phyloP scores from a whole-genome alignment of 2,888 invertebrate genomes.

The Leucophenga maculata region DNA sequence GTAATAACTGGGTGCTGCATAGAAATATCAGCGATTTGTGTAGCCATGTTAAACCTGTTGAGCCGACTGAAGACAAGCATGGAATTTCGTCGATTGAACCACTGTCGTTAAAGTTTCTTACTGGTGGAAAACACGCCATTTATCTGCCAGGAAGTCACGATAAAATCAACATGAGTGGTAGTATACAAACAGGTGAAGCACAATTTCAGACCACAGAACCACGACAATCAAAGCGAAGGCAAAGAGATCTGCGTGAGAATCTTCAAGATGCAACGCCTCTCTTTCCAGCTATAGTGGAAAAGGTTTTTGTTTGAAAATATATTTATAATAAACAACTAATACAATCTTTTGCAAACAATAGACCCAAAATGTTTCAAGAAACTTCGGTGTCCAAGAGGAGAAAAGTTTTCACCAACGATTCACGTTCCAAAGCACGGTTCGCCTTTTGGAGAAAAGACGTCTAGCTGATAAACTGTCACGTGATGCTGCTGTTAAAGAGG shows the following conservation, averaged over 20 bases:
- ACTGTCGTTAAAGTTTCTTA: slow-evolving; percentile 75
- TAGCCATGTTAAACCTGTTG: slow-evolving; percentile 53
- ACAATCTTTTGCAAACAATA: slow-evolving; percentile 25
- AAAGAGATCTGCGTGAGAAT: slow-evolving; percentile 50
- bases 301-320: background rate
- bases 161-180: slow-evolving; percentile 12
- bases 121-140: slow-evolving; percentile 83
- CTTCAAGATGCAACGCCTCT: slow-evolving; percentile 51
- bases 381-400: slow-evolving; percentile 52
- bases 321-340: background rate
- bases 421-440: slow-evolving; percentile 87
- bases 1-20: slow-evolving; percentile 85
- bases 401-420: slow-evolving; percentile 76
- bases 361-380: slow-evolving; percentile 25
- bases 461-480: slow-evolving; percentile 83
- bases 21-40: slow-evolving; percentile 40
- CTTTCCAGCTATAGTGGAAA: slow-evolving; percentile 37
- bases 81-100: slow-evolving; percentile 56
- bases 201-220: slow-evolving; percentile 35
- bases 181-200: slow-evolving; percentile 8
- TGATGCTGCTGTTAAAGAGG: slow-evolving; percentile 84
- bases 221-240: slow-evolving; percentile 45
- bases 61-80: slow-evolving; percentile 39
- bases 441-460: slow-evolving; percentile 83
- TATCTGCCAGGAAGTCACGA: slow-evolving; percentile 74